Base-by-base conservation (phyloP, 2,113 vertebrate genomes). In the Rynchops niger region DNA sequence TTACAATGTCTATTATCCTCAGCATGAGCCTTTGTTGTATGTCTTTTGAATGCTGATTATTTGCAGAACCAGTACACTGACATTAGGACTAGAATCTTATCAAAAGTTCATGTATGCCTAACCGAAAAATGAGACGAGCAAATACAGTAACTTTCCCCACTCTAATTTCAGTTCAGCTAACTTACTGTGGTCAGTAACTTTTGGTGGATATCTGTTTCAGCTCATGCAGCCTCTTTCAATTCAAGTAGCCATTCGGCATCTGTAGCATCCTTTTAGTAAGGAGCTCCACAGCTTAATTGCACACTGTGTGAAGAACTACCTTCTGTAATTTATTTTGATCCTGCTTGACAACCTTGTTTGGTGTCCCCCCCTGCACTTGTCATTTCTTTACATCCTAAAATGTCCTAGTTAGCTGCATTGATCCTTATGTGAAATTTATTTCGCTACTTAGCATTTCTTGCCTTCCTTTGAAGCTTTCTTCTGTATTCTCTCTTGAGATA, bases 1-100 rank as follows among this genome's bases (percentile, higher is more conserved):
- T 40, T 76, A 2, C 12, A 5, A 0, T 11, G 12, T 47, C 14
- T 26, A 0, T 32, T 27, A 13, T 10, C 3, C 9, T 71, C 32
- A 21, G 27, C 11, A 5, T 25, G 23, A 53, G 13, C 38, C 12
- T 70, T 32, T 43, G 5, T 43, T 66, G 15, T 27, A 9, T 61
- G 84, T 11, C 6, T 66, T 81, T 56, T 38, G 14, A 25, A 18
- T 47, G 10, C 11, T 58, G 22, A 17, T 79, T 58, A 23, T 52
- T 89, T 63, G 36, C 76, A 69, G 38, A 65, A 73, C 32, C 26
- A 29, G 20, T 45, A 43, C 21, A 20, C 26, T 62, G 38, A 17
- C 11, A 14, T 43, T 40, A 71, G 34, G 40, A 77, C 19, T 17
- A 53, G 59, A 58, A 38, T 73, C 30, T 56, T 49, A 9, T 4